Conservation (phyloP, 1,140 invertebrate species). For the Drosophila nigromelanica region DNA sequence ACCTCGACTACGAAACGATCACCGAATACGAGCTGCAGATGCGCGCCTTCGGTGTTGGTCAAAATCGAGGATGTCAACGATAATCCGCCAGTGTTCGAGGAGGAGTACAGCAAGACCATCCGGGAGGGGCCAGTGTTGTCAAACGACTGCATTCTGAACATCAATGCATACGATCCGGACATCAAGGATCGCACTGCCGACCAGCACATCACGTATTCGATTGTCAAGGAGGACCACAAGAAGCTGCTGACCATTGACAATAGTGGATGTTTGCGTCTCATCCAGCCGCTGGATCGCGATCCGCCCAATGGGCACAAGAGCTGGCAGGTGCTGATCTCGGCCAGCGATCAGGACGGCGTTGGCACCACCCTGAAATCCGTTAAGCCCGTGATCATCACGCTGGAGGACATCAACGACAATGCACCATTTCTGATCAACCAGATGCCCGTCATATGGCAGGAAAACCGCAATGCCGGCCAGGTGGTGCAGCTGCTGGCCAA, state of each 20-base stretch:
- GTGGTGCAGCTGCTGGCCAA: constrained; percentile 90
- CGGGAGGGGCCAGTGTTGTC: constrained; percentile 87
- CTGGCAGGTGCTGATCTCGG: constrained; percentile 93
- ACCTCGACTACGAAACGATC: too few species aligned
- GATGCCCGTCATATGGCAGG: constrained; percentile 92
- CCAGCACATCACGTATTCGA: constrained; percentile 91
- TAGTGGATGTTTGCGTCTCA: constrained; percentile 89
- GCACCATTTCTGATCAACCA: constrained; percentile 92
- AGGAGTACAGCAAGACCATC: constrained; percentile 88
- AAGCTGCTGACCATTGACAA: constrained; percentile 89
- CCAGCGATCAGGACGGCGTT: constrained; percentile 91
- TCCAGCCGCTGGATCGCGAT: constrained; percentile 94
- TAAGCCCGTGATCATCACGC: constrained; percentile 89
- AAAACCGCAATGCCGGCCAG: constrained; percentile 89
- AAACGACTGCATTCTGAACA: constrained; percentile 87
- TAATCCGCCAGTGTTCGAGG: constrained; percentile 90
- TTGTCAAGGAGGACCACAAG: constrained; percentile 89
- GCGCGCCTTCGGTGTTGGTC: too few species aligned
- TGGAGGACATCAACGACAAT: constrained; percentile 95
- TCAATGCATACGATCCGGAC: constrained; percentile 93
- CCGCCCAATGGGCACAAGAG: constrained; percentile 91
- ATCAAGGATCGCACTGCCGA: constrained; percentile 89
- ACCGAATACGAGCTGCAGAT: too few species aligned
- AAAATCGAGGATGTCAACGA: constrained; percentile 93
- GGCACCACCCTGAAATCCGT: constrained; percentile 87